These are phyloP conservation scores for Thaumetopoea pityocampa DNA, from an alignment of 1,140 invertebrate genomes.

Conservation along the genomic window DNA sequence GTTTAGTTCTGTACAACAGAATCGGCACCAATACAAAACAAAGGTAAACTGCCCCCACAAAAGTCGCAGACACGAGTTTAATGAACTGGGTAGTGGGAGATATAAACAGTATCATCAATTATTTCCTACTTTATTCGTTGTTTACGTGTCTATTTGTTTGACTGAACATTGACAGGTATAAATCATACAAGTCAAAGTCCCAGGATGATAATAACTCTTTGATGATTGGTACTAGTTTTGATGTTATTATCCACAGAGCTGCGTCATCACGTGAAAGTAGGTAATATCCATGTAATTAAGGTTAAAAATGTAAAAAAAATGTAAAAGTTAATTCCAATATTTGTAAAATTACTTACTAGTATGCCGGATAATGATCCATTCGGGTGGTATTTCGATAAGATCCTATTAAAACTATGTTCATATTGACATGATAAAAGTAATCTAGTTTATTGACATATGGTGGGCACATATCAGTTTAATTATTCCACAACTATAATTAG, in stretches of 20 bases:
- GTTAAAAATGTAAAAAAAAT: constrained; percentile 1
- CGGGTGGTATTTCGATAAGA: no score
- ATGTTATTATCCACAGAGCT: neutral
- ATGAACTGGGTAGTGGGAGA: constrained; percentile 3
- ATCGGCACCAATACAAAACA: no score
- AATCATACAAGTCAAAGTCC: constrained; percentile 13
- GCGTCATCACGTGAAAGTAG: constrained; percentile 2
- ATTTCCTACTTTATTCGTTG: neutral
- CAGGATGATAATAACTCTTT: constrained; percentile 2
- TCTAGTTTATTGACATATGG: no score
- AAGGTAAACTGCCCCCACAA: neutral
- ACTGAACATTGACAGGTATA: constrained; percentile 1
- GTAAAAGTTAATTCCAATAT: constrained; percentile 7
- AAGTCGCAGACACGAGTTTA: constrained; percentile 4
- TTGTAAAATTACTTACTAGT: no score
- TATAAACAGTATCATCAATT: constrained; percentile 5
- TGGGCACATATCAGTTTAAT: no score
- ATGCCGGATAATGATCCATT: no score
- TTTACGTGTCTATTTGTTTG: constrained; percentile 7
- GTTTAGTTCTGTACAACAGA: no score
- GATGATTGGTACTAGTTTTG: constrained; percentile 5
- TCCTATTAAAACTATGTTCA: no score
- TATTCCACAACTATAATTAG: constrained; percentile 12
- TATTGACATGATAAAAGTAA: no score
- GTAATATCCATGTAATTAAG: constrained; percentile 5